A percentile compares a stretch with the other conserved stretches of the same genome.
Evolutionary conservation across 2,888 invertebrate species (phyloP).

Genomic region (Listrodromus nycthemerus): DNA sequence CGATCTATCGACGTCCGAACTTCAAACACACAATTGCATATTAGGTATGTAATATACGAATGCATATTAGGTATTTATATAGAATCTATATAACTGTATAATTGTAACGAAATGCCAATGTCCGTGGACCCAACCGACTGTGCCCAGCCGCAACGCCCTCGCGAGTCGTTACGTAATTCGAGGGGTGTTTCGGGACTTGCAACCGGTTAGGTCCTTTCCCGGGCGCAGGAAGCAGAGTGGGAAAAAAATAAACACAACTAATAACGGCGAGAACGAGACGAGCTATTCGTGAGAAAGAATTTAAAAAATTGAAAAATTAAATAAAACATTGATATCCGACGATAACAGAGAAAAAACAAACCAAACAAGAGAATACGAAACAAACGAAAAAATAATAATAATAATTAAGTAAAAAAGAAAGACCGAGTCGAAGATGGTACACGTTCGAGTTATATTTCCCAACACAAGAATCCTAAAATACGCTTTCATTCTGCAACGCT

Average conservation of each 20-base stretch:
- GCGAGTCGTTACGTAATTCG: slow-evolving; percentile 3
- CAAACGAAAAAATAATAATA: slow-evolving; percentile 24
- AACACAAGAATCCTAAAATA: slow-evolving; percentile 74
- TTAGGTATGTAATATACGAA: slow-evolving; percentile 84
- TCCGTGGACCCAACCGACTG: slow-evolving; percentile 80
- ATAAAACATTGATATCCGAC: slow-evolving; percentile 21
- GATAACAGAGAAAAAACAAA: slow-evolving; percentile 66
- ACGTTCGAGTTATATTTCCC: slow-evolving; percentile 70
- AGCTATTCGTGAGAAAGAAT: slow-evolving; percentile 13
- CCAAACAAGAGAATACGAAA: slow-evolving; percentile 52
- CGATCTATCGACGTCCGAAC: slow-evolving; percentile 81
- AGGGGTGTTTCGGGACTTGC: slow-evolving; percentile 70
- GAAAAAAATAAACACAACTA: slow-evolving; percentile 46
- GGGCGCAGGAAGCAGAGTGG: slow-evolving; percentile 76
- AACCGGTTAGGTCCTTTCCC: slow-evolving; percentile 78
- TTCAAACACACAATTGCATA: slow-evolving; percentile 82
- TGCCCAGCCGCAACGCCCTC: slow-evolving; percentile 66
- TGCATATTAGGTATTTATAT: slow-evolving; percentile 84
- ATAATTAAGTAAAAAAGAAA: slow-evolving; percentile 29
- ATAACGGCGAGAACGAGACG: slow-evolving; percentile 11
- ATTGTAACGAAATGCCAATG: slow-evolving; percentile 84
- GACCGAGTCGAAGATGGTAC: slow-evolving; percentile 64
- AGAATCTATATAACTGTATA: slow-evolving; percentile 84
- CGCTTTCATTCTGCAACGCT: slow-evolving; percentile 80
- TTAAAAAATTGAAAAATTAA: slow-evolving; percentile 41